Conservation (phyloP, 2,888 invertebrate genomes). For the Caenorhabditis sp. region DNA sequence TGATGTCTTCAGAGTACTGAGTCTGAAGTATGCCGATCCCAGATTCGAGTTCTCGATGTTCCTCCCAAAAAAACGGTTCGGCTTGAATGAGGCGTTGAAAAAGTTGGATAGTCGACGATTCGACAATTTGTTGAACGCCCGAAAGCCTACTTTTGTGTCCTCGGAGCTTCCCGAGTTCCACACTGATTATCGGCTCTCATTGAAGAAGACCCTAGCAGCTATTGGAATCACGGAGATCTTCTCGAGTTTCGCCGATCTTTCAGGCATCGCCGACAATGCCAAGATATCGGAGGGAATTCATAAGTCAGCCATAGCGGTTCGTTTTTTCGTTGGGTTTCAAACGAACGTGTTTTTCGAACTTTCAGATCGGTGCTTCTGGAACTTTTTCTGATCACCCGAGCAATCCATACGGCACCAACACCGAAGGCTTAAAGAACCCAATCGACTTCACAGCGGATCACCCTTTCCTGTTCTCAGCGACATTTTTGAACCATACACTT, state of each 20-base stretch:
- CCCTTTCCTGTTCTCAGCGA: slow-evolving; percentile 1
- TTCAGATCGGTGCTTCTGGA: neutral
- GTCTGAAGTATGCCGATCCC: slow-evolving; percentile 65
- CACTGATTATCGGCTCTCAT: slow-evolving; percentile 23
- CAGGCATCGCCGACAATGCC: slow-evolving; percentile 59
- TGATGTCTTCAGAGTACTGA: slow-evolving; percentile 53
- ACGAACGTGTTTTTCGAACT: neutral
- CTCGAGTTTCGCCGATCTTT: slow-evolving; percentile 48
- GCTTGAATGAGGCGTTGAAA: slow-evolving; percentile 56
- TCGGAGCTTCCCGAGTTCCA: slow-evolving; percentile 55
- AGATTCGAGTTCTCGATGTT: slow-evolving; percentile 70
- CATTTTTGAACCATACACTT: neutral
- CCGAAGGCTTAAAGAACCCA: too few relatives aligned
- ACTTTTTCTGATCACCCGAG: neutral
- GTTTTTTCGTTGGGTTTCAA: too few relatives aligned
- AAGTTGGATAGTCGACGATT: slow-evolving; percentile 20
- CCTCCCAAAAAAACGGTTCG: slow-evolving; percentile 73
- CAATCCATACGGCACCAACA: neutral
- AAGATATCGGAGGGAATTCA: slow-evolving; percentile 75
- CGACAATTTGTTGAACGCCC: slow-evolving; percentile 5
- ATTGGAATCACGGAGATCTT: slow-evolving; percentile 60
- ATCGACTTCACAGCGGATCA: neutral
- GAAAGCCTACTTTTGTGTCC: slow-evolving; percentile 2
- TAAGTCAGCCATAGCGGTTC: slow-evolving; percentile 77
- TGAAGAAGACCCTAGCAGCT: slow-evolving; percentile 33